Percentiles rank a stretch among this genome's conserved stretches.
phyloP scores from a whole-genome alignment of 2,113 vertebrate genomes.

The Pristiophorus japonicus region DNA sequence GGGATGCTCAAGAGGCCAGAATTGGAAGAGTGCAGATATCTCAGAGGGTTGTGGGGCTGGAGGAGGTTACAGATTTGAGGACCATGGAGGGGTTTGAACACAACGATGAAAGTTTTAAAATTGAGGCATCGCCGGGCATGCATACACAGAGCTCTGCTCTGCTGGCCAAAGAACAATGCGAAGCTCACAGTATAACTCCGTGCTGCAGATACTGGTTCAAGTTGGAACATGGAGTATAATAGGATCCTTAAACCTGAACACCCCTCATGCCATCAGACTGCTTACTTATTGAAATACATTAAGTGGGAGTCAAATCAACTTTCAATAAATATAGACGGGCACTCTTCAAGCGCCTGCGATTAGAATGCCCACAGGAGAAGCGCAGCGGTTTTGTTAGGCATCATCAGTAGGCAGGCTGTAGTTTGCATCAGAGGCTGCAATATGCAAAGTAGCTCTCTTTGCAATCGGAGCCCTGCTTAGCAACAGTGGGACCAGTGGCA shows the following conservation, averaged over 20 bases:
- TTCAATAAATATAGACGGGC: background rate
- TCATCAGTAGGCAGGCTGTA: background rate
- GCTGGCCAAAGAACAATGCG: background rate
- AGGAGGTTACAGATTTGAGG: too few relatives aligned
- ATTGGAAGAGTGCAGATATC: too few relatives aligned
- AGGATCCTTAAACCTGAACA: background rate
- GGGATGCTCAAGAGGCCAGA: too few relatives aligned
- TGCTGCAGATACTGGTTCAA: background rate
- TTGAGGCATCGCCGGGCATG: background rate
- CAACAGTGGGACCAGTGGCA: background rate
- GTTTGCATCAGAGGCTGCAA: background rate
- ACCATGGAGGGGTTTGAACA: background rate
- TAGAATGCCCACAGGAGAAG: too few relatives aligned
- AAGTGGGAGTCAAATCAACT: background rate
- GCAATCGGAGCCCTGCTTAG: background rate
- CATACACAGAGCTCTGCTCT: too few relatives aligned
- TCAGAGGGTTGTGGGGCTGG: too few relatives aligned
- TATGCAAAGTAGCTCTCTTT: background rate
- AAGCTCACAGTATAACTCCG: too few relatives aligned
- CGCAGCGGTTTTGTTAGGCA: background rate
- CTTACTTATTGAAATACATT: background rate
- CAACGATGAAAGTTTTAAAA: background rate
- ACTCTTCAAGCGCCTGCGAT: background rate
- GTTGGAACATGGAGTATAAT: background rate
- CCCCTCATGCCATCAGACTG: background rate